Base-by-base conservation (phyloP, 2,113 vertebrate species). In the Brachyhypopomus gauderio region DNA sequence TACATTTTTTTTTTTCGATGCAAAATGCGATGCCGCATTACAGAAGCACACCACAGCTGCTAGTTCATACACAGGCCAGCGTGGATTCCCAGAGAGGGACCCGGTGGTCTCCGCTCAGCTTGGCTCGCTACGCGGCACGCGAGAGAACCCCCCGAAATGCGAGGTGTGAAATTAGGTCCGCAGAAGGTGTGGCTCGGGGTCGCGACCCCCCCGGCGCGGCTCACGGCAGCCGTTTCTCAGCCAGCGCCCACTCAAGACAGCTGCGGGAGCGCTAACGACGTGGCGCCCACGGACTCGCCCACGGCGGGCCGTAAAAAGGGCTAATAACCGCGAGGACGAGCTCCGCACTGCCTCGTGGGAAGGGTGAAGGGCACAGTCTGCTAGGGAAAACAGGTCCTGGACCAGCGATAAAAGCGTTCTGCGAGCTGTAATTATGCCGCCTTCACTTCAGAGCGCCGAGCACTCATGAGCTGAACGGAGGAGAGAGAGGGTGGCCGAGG, bases 351-450 rank as follows among this genome's bases (percentile, higher is more conserved):
- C 64, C 20, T 71, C 25, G 25, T 63, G 38, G 70, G 3, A n/a
- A 45, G 9, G 36, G 41, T 34, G 4, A 30, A 55, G 62, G 27
- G 25, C 63, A 55, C 56, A 30, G 52, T 52, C 52, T 55, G 20
- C 4, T 16, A 60, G 55, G 41, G 59, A 5, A 30, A 73, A 64
- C 62, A 55, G 78, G 70, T 63, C 41, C 78, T 55, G 30, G 25
- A 80, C 14, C 70, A 80, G 64, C 2, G 52, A 55, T 80, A 80
- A 55, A 80, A 60, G 38, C n/a, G 45, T 4, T 66, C 38, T 22
- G 72, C 3, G 59, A 55, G 41, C 52, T 59, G 16, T 63, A 59
- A 45, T 41, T 41, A 22, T 19, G 20, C 4, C 9, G 64, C 64
- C 64, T 67, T 67, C 8, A 67, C 30, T 36, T 36, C 25, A 67